Evolutionary conservation across 2,797 vertebrate genomes (phyloP), one percentile per base, ranked within the genome.

Genomic region (Kryptolebias ocellatus): DNA sequence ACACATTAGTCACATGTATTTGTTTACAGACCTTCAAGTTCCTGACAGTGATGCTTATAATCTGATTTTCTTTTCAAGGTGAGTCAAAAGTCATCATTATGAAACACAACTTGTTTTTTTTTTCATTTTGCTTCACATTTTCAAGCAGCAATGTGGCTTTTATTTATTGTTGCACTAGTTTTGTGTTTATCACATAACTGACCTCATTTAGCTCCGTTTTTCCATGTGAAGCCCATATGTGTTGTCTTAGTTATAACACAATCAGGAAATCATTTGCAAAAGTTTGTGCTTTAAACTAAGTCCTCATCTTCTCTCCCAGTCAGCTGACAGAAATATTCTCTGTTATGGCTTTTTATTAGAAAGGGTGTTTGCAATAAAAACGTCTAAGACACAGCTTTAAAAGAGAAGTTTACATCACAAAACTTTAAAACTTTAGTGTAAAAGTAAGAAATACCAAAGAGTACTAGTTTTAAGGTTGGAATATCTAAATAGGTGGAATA

Each of bases 401-500:
- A 50, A 58, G 4, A 44, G 29, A 4, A 63, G 20, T 61, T 9
- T 44, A 47, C 45, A 39, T 64, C 24, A 59, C 45, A 18, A n/a
- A 14, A 64, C 42, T 37, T 16, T 50, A 44, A 9, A 12, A 64
- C 31, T 72, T 60, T 24, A 62, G 28, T 64, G 63, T 47, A 76
- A 78, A 76, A 60, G 28, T 51, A 61, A 70, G 45, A 12, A 42
- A 71, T 34, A 58, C 27, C 18, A 47, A 28, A 63, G 10, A 49
- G 20, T 18, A 18, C 49, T 39, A 17, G 4, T 55, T 76, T 88
- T 87, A 89, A 90, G 88, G 86, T 87, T 83, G 81, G 56, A 65
- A 60, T 71, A 73, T 57, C 71, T 79, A 67, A 28, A 62, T 67
- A 57, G 64, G 47, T 54, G 2, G 17, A 42, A 66, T 53, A 68